Evolutionary conservation across 2,888 invertebrate species (phyloP), one percentile per base, ranked within the genome.

Genomic region (Nemoura dubitans): DNA sequence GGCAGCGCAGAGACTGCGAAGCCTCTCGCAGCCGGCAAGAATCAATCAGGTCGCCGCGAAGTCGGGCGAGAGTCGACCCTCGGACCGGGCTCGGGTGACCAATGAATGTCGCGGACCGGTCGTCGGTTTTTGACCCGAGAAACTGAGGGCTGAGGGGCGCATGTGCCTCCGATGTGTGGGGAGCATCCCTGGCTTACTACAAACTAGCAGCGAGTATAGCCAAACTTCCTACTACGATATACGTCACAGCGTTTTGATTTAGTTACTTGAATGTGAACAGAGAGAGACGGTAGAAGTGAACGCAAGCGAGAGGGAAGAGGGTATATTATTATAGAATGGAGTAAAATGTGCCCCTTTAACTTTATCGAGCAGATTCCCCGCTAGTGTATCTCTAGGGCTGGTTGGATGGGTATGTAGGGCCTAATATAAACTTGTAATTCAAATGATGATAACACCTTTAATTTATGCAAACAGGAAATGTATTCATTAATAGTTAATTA

Each of bases 401-500:
- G 36, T 42, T 43, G 83, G 10, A 27, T 59, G 59, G 59, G 27
- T n/a, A 78, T 78, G 78, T 27, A 6, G 78, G 26, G 28, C 26
- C 78, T 83, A 83, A 36, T 42, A 83, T 26, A 36, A 83, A 83
- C 83, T 83, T 83, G 83, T 83, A 83, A 83, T 83, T 83, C 83
- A 26, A 36, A 42, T 42, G 83, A 42, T 42, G 83, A 83, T 83
- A 83, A 83, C 83, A 42, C 83, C 83, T 83, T 43, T 42, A 83
- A 83, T 83, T 30, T 83, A 83, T 83, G 83, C 83, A 83, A 83
- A 83, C 83, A 83, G 83, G 83, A 83, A 83, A 83, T 83, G 83
- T 83, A 83, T 83, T 83, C 43, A 83, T 83, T 83, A 83, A 83
- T 83, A 83, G 83, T 83, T 83, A 83, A 83, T 83, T 83, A 83